Evolutionary conservation across 53 echinoderm and acorn worm genomes (phyloP).

Genomic region (Crossaster papposus): DNA sequence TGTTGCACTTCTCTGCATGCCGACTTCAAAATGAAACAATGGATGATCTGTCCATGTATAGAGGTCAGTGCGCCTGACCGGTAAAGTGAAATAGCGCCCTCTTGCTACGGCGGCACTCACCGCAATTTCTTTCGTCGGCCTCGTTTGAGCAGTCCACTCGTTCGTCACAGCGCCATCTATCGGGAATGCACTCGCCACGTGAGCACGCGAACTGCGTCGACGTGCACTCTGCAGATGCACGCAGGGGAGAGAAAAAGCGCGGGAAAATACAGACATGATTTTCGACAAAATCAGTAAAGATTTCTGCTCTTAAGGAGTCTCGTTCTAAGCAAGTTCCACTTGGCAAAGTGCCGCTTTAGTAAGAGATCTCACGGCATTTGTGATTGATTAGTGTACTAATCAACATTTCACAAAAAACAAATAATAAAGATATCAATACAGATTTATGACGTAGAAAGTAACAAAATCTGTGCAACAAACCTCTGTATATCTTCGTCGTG

Average conservation of each 20-base stretch:
- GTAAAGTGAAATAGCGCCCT: background rate
- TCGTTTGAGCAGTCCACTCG: slow-evolving; percentile 27
- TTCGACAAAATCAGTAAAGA: background rate
- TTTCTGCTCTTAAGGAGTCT: no score
- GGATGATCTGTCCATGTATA: no score
- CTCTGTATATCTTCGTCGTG: slow-evolving; percentile 11
- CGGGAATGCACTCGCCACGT: slow-evolving; percentile 44
- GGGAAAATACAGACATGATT: background rate
- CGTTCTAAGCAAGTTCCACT: no score
- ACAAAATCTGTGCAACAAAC: background rate
- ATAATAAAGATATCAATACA: no score
- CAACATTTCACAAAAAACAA: no score
- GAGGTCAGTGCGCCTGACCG: background rate
- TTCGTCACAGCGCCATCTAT: slow-evolving; percentile 58
- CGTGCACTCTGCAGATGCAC: slow-evolving; percentile 16
- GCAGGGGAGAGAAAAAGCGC: background rate
- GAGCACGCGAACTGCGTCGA: slow-evolving; percentile 42
- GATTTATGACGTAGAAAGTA: no score
- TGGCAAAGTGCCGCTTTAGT: no score
- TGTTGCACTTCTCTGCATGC: no score
- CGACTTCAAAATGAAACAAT: no score
- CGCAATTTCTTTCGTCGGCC: slow-evolving; percentile 29
- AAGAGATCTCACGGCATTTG: no score
- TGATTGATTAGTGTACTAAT: no score
- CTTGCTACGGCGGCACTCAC: slow-evolving; percentile 4